Conservation (phyloP, 2,113 vertebrate genomes). For the Empidonax traillii region DNA sequence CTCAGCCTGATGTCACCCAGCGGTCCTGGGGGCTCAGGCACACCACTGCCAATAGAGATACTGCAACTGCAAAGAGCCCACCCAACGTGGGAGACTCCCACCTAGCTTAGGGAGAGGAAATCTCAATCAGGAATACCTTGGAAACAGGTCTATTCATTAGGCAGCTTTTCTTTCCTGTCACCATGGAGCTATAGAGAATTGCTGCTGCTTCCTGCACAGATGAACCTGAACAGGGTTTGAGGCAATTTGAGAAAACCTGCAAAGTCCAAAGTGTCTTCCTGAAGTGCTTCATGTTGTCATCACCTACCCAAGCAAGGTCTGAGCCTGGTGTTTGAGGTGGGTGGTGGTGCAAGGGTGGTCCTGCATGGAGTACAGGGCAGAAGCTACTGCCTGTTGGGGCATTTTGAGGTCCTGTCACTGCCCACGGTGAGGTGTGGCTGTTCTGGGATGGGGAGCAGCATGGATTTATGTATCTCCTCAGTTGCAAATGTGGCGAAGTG, state of each 20-base stretch:
- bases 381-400: not conserved
- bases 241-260: not conserved
- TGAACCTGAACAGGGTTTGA: not conserved
- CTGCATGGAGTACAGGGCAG: not conserved
- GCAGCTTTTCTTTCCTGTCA: not conserved
- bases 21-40: not conserved
- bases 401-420: not conserved
- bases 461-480: not conserved
- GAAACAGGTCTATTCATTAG: not conserved
- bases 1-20: not conserved
- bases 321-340: not conserved
- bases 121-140: not conserved
- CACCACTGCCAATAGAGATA: not conserved
- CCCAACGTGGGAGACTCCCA: not conserved
- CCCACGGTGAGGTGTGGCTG: not conserved
- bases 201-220: not conserved
- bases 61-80: not conserved
- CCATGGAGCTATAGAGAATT: not conserved
- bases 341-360: not conserved
- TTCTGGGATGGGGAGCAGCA: not conserved
- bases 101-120: not conserved
- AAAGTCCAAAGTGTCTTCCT: not conserved
- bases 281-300: not conserved
- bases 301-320: not conserved
- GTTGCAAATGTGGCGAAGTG: not conserved